Evolutionary conservation across 2,888 invertebrate genomes (phyloP), one percentile per base, ranked within the genome.

Genomic region (Thecocarcelia acutangulata): DNA sequence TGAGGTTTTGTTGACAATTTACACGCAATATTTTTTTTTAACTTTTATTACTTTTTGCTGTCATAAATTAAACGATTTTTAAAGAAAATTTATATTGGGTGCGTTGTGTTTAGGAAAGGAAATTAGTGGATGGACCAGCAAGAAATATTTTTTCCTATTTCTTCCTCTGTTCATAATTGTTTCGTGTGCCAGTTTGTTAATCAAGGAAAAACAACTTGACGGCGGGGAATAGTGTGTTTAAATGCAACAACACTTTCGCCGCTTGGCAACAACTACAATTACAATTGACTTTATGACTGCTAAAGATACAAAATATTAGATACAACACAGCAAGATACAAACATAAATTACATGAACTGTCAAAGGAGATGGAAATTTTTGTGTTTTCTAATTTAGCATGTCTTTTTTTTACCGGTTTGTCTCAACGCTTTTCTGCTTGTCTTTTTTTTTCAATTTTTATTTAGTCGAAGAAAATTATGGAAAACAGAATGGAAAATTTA

Each of bases 271-370:
- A 63, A 74, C 37, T 17, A 33, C 21, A 68, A 72, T 17, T 75
- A 72, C 59, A 66, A 61, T 70, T 69, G 64, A 61, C 70, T 66
- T 70, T 69, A 50, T 64, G 69, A 74, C 66, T 52, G 61, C 40
- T 72, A 68, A 48, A 76, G 64, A 81, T 76, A 66, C 68, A 74
- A 54, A 64, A 50, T 54, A 40, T 76, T 61, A 63, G 76, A 76
- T 69, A 73, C 78, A 73, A 61, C 72, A 64, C 72, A 76, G 76
- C 76, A 73, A 56, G 68, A 82, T 28, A 48, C 66, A 58, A 72
- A 81, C 78, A 82, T 82, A 82, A 82, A 82, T 82, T 78, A 82
- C 74, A 75, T 75, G 48, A 79, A 79, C 78, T 78, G 82, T 78
- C 82, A 82, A 70, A 82, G 73, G 70, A 82, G 78, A 78, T 78